Conservation (phyloP, 2,113 vertebrate species). For the Tachysurus fulvidraco region DNA sequence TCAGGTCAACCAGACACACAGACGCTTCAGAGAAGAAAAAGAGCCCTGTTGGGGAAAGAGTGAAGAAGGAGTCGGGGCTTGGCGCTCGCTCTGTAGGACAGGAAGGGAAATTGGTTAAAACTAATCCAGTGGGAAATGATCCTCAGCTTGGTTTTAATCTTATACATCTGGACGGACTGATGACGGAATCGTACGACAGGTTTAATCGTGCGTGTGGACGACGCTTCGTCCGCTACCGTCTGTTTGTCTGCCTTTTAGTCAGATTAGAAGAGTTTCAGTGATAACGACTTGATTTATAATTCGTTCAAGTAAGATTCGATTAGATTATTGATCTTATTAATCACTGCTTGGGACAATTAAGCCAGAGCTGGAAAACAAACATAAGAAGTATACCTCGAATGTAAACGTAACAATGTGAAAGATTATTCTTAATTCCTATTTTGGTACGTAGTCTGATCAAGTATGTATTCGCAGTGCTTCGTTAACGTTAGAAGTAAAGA, state of each 20-base stretch:
- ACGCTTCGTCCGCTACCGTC: not conserved
- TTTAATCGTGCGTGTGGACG: not conserved
- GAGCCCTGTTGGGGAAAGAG: slow-evolving; percentile 35
- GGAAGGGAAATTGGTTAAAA: not conserved
- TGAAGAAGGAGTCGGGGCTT: slow-evolving; percentile 28
- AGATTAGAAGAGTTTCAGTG: not conserved
- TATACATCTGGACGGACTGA: slow-evolving; percentile 6
- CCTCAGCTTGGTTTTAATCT: slow-evolving; percentile 1
- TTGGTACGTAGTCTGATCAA: too few species aligned
- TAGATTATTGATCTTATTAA: not conserved
- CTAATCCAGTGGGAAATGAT: slow-evolving; percentile 7
- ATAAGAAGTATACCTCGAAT: not conserved
- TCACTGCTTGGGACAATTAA: not conserved
- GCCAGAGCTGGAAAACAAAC: not conserved
- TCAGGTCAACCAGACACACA: slow-evolving; percentile 28
- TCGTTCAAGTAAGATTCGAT: not conserved
- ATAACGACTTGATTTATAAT: not conserved
- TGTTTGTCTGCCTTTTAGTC: not conserved
- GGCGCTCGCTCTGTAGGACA: slow-evolving; percentile 21
- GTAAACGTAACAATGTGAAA: not conserved
- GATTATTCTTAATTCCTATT: not conserved
- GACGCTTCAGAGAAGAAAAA: slow-evolving; percentile 15
- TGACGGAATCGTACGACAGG: not conserved
- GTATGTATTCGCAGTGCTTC: not conserved
- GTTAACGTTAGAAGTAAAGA: not conserved